Evolutionary conservation across 1,140 invertebrate species (phyloP), one percentile per base, ranked within the genome.

Genomic region (Holotrichia oblita): DNA sequence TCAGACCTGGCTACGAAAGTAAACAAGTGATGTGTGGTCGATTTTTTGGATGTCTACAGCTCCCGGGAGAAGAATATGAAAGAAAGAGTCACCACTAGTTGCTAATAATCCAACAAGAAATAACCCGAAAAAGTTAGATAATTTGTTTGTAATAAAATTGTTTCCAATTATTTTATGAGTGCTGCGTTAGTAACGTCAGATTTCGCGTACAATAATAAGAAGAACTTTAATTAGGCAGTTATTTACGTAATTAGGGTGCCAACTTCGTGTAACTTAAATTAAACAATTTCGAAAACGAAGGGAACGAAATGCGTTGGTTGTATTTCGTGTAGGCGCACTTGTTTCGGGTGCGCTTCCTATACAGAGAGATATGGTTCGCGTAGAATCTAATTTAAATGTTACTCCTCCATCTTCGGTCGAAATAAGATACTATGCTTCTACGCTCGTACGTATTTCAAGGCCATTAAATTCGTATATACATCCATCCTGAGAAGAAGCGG

Each of bases 401-500:
- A 55, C 48, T 17, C 27, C 27, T 34, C 27, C 27, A 4, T 34
- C 27, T 34, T 17, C 17, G 17, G 48, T 17, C 48, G n/a, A 55
- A 55, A 55, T 55, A 55, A 55, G 48, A 55, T 55, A 55, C 48
- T 55, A 10, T 55, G 12, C 4, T 55, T n/a, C 48, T 17, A 3
- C 4, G 27, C 4, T 34, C 48, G 48, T 55, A 55, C 48, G 17
- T 55, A 17, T 55, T 55, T 55, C 48, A 55, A 55, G 48, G 48
- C 48, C 48, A 55, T 55, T 55, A 55, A 55, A 55, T 55, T 55
- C 48, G 48, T 55, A 34, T 55, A 55, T 55, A 55, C 48, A 17
- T 55, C n/a, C 17, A 17, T 17, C 17, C 17, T 17, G 48, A 55
- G 48, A 17, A 55, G 48, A 17, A 55, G n/a, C 44, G 44, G 44